Conservation (phyloP, 2,113 vertebrate species). For the Camelus dromedarius region DNA sequence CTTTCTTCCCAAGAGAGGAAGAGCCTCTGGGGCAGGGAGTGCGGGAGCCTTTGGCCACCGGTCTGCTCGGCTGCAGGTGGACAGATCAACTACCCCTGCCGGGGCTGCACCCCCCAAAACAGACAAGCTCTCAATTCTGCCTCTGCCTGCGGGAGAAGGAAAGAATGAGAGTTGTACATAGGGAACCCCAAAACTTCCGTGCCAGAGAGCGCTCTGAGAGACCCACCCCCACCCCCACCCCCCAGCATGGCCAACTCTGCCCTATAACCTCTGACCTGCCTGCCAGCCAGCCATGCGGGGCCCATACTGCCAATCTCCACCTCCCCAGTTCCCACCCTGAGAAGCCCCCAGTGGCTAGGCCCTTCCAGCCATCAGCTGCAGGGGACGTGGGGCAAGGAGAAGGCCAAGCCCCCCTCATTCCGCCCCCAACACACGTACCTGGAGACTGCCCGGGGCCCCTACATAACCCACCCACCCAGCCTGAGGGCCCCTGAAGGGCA, state of each 20-base stretch:
- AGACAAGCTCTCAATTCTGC: background rate
- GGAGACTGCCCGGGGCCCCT: background rate
- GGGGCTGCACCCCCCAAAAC: fast-evolving
- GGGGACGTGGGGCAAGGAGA: background rate
- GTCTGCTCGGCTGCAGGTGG: background rate
- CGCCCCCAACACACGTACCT: too few species aligned
- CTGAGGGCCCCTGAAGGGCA: background rate
- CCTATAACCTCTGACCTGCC: slow-evolving; percentile 41
- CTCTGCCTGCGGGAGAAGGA: background rate
- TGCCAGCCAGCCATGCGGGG: background rate
- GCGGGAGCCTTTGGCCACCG: background rate
- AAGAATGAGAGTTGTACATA: background rate
- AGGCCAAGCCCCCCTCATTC: background rate
- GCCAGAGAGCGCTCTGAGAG: background rate
- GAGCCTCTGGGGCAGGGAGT: background rate
- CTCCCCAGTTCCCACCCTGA: background rate
- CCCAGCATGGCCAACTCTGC: background rate
- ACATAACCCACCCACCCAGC: background rate
- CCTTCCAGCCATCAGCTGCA: background rate
- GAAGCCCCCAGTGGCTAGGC: background rate
- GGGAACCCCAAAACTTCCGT: background rate
- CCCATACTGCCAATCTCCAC: background rate
- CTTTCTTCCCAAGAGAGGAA: background rate
- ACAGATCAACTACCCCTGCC: background rate
- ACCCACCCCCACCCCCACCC: background rate